A percentile compares a stretch with the other conserved stretches of the same genome.
Evolutionary conservation across 2,888 invertebrate genomes (phyloP).

Genomic region (Orthosia incerta): DNA sequence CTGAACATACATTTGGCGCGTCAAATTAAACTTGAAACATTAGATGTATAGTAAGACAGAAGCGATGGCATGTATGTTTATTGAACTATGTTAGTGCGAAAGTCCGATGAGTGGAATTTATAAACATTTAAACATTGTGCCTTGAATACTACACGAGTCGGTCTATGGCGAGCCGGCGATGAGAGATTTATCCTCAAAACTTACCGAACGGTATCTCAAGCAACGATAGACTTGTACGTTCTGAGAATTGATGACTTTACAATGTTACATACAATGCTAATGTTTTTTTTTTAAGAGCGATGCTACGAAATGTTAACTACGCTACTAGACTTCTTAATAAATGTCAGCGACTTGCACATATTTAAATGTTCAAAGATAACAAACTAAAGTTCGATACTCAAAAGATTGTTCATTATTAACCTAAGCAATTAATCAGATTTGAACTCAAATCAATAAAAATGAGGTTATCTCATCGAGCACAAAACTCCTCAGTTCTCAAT

Average conservation of each 20-base stretch:
- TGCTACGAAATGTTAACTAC: slow-evolving; percentile 23
- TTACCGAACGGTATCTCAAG: slow-evolving; percentile 67
- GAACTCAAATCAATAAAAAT: slow-evolving; percentile 26
- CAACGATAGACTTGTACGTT: slow-evolving; percentile 75
- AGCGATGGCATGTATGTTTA: slow-evolving; percentile 78
- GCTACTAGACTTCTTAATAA: slow-evolving; percentile 18
- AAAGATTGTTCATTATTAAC: neutral
- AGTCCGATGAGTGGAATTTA: slow-evolving; percentile 83
- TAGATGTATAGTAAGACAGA: slow-evolving; percentile 67
- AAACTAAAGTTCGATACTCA: neutral
- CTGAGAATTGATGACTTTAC: slow-evolving; percentile 58
- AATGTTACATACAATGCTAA: slow-evolving; percentile 44
- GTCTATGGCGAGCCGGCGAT: slow-evolving; percentile 74
- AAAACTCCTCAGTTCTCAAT: slow-evolving; percentile 26
- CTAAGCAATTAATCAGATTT: slow-evolving; percentile 8
- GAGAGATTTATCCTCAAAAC: slow-evolving; percentile 84
- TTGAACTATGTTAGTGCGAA: slow-evolving; percentile 79
- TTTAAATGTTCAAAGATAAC: neutral
- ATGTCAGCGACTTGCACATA: neutral
- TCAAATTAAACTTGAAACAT: slow-evolving; percentile 65
- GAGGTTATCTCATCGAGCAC: slow-evolving; percentile 13
- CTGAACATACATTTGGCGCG: slow-evolving; percentile 44
- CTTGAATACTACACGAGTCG: slow-evolving; percentile 69
- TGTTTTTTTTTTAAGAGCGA: slow-evolving; percentile 48
- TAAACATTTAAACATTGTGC: slow-evolving; percentile 84